Conservation (phyloP, 2,888 invertebrate genomes). For the Malthinus flaveolus region DNA sequence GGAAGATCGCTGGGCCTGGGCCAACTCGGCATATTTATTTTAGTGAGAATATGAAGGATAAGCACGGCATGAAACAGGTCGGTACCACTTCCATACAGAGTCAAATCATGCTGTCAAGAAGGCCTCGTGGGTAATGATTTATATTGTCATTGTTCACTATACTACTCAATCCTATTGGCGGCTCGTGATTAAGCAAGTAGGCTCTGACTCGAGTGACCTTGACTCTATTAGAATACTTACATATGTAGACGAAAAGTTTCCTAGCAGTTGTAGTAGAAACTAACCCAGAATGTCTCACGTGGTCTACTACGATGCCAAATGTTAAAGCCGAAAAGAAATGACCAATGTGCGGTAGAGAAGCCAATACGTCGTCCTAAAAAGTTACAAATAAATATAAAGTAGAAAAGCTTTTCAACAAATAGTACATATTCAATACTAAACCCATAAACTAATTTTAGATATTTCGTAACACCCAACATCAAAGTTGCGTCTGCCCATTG, state of each 20-base stretch:
- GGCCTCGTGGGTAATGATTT: too few relatives aligned
- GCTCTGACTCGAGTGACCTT: too few relatives aligned
- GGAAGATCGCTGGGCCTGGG: too few relatives aligned
- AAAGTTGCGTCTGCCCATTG: constrained; percentile 64
- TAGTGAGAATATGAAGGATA: too few relatives aligned
- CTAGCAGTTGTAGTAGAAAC: constrained; percentile 62
- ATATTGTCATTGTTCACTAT: too few relatives aligned
- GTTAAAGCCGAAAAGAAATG: constrained; percentile 61
- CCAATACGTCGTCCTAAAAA: constrained; percentile 59
- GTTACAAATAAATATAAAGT: neutral
- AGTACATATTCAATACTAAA: constrained; percentile 62
- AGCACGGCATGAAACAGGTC: too few relatives aligned
- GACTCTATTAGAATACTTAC: too few relatives aligned
- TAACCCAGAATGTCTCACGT: constrained; percentile 58
- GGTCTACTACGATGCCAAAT: constrained; percentile 62
- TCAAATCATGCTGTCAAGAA: too few relatives aligned
- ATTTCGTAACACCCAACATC: constrained; percentile 62
- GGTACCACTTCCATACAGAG: too few relatives aligned
- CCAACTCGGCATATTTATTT: too few relatives aligned
- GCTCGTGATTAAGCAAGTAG: too few relatives aligned
- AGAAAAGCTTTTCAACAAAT: constrained; percentile 7
- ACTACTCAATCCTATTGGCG: too few relatives aligned
- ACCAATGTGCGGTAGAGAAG: constrained; percentile 61
- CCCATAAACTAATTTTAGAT: constrained; percentile 62
- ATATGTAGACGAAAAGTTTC: constrained; percentile 61